Conservation (phyloP, 2,888 invertebrate species). For the Sussaba pulchella region DNA sequence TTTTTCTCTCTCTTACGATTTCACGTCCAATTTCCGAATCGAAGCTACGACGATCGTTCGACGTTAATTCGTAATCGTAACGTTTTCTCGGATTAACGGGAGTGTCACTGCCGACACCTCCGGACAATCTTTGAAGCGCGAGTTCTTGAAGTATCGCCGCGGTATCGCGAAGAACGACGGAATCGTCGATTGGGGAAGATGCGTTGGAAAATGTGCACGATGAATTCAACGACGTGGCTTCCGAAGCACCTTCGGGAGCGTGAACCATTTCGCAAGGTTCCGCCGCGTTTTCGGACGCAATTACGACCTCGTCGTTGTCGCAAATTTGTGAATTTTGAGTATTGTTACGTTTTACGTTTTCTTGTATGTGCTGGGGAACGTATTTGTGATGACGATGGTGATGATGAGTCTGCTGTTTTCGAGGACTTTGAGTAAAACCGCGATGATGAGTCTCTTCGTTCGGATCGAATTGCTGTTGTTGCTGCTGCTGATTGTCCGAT, state of each 20-base stretch:
- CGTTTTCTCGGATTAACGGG: slow-evolving; percentile 71
- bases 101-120: slow-evolving; percentile 77
- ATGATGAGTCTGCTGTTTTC: slow-evolving; percentile 70
- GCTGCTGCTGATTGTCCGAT: slow-evolving; percentile 65
- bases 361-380: slow-evolving; percentile 71
- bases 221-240: slow-evolving; percentile 75
- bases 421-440: slow-evolving; percentile 73
- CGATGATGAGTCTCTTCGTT: slow-evolving; percentile 70
- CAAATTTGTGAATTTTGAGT: slow-evolving; percentile 69
- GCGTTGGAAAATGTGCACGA: slow-evolving; percentile 77
- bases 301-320: slow-evolving; percentile 75
- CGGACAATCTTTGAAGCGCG: slow-evolving; percentile 81
- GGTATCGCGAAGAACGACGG: slow-evolving; percentile 80
- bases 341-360: slow-evolving; percentile 71
- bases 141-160: slow-evolving; percentile 81
- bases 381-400: slow-evolving; percentile 72
- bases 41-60: slow-evolving; percentile 82
- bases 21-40: slow-evolving; percentile 85
- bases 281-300: slow-evolving; percentile 81
- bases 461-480: slow-evolving; percentile 60
- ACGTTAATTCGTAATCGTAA: slow-evolving; percentile 76
- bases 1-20: slow-evolving; percentile 84
- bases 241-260: slow-evolving; percentile 80
- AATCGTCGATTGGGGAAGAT: slow-evolving; percentile 78
- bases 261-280: slow-evolving; percentile 81